Base-by-base conservation (phyloP, 2,113 vertebrate species). In the Cyanoramphus novaezelandiae region DNA sequence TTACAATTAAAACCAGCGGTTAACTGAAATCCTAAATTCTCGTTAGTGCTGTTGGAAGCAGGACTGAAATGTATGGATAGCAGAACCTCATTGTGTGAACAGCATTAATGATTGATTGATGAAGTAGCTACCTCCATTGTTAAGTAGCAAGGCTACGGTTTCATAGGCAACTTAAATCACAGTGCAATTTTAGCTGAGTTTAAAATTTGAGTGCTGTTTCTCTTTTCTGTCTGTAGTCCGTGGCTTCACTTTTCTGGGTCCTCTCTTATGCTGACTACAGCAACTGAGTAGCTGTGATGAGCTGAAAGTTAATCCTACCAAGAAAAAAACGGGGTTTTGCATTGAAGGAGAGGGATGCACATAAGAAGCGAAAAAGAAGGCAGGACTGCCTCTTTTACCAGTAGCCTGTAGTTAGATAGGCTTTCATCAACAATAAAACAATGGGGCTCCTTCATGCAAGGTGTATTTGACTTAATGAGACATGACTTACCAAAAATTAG, bases 341-440 rank as follows among this genome's bases (percentile, higher is more conserved):
- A 0, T 14, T 50, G 83, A 60, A 59, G 76, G 35, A 69, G 72
- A 52, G n/a, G 43, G 76, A 59, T 81, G 35, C 20, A 46, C 46
- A 16, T 14, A 9, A 82, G 79, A 75, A 81, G 57, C 41, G 82
- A 78, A 70, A 39, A 43, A 52, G 72, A 89, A 81, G 83, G 72
- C 86, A 95, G 89, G 62, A 60, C 57, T 60, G 72, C 60, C 57
- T 74, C 53, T 83, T 71, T 41, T 35, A 37, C 55, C 69, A 76
- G 65, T 64, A 91, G 69, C 81, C 89, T 92, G 46, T 93, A 77
- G 27, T 92, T 96, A 95, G 35, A 21, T 77, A 60, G 69, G 57
- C 89, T 96, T 82, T 87, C 75, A 65, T 44, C 77, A 84, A 52
- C 91, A 95, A 21, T 79, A 65, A 91, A 95, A 93, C 91, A 96